These are phyloP conservation scores for Vulpes lagopus DNA, from an alignment of 2,113 vertebrate genomes.

Conservation along the genomic window DNA sequence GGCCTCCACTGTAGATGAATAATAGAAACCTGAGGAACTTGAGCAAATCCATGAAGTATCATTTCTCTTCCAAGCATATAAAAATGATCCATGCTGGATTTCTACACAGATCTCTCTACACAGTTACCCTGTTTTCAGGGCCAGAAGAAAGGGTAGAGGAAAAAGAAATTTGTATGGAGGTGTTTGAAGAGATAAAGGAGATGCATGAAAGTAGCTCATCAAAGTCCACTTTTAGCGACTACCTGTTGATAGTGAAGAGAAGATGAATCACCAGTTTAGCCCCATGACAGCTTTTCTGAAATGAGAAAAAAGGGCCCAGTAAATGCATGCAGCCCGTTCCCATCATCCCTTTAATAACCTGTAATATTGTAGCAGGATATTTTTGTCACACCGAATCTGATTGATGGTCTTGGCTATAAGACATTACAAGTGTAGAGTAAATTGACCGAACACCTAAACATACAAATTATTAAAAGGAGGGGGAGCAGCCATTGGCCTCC, in stretches of 20 bases:
- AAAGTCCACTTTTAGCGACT: constrained; percentile 83
- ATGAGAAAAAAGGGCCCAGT: constrained; percentile 91
- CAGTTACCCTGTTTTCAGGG: background rate
- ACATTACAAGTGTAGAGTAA: constrained; percentile 91
- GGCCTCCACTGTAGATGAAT: background rate
- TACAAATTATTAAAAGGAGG: constrained; percentile 99
- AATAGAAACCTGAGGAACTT: background rate
- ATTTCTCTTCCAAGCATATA: constrained; percentile 34
- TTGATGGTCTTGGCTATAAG: constrained; percentile 93
- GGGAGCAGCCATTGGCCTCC: constrained; percentile 85
- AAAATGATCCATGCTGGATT: constrained; percentile 21
- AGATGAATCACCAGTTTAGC: constrained; percentile 91
- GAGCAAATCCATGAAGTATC: background rate
- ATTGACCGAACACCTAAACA: constrained; percentile 96
- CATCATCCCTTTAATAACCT: constrained; percentile 95
- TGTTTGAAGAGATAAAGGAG: constrained; percentile 67
- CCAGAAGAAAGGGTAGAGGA: constrained; percentile 18
- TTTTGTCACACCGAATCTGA: constrained; percentile 92
- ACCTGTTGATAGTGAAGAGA: constrained; percentile 91
- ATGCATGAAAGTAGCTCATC: constrained; percentile 86
- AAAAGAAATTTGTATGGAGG: constrained; percentile 12
- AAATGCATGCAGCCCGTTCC: constrained; percentile 87
- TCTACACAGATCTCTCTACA: background rate
- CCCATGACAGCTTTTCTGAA: constrained; percentile 88
- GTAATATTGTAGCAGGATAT: constrained; percentile 92